Evolutionary conservation across 1,140 invertebrate species (phyloP), one percentile per base, ranked within the genome.

Genomic region (Sycophila sp.): DNA sequence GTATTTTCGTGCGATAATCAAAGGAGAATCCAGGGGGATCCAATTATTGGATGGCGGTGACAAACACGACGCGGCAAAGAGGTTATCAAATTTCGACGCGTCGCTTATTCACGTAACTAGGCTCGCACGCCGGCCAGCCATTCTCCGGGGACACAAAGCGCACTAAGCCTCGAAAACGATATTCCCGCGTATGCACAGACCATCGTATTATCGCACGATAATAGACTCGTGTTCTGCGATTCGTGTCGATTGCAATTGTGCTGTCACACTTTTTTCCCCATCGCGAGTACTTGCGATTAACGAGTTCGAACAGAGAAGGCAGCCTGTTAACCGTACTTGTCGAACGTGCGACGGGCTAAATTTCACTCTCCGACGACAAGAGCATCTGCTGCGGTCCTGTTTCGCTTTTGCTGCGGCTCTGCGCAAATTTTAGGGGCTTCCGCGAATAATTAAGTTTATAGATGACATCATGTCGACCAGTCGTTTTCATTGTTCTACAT

Each of bases 1-100:
- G 19, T 13, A 13, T 4, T 2, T 13, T n/a, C 15, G 45, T 8
- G 28, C 19, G 55, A 36, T 36, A 40, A 38, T 38, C 17, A 58
- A 36, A 58, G 34, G 10, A 24, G n/a, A 13, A 11, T 24, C 10
- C 4, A 22, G 15, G 11, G 30, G 17, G 24, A 58, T 58, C 55
- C 55, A 58, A 40, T 58, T 40, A 58, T 58, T 26, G 55, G 55
- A 58, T 58, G 40, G 40, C 55, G 26, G 55, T 58, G 55, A 58
- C 55, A 38, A 58, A 58, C 32, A 22, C 55, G 49, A 4, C 13
- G 4, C 7, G 34, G 34, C 34, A 58, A 58, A 58, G 34, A 58
- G 55, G 19, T 34, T 58, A 58, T 38, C 55, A 38, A 40, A 58
- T 58, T 40, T 58, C 34, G 55, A 19, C 32, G 40, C 55, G 34